Evolutionary conservation across 1,140 invertebrate genomes (phyloP).

Genomic region (Nasonia vitripennis): DNA sequence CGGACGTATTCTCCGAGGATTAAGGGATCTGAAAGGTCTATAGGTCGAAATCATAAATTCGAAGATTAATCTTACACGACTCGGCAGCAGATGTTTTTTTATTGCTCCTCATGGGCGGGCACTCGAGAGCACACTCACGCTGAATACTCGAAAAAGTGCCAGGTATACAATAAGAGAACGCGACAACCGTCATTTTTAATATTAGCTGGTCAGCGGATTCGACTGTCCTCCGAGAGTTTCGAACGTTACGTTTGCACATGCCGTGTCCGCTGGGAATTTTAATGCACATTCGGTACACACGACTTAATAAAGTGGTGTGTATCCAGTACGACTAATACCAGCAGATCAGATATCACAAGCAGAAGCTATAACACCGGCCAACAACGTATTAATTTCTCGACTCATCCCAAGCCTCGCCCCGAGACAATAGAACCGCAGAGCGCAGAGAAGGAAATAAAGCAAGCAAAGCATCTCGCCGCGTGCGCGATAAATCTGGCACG

Average conservation of each 20-base stretch:
- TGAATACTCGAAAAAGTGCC: slow-evolving; percentile 16
- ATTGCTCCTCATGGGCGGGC: neutral
- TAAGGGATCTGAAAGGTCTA: neutral
- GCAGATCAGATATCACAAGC: neutral
- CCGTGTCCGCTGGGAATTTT: too few species aligned
- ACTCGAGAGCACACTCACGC: neutral
- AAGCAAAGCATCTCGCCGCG: neutral
- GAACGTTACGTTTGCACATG: neutral
- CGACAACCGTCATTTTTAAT: slow-evolving; percentile 27
- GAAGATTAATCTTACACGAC: slow-evolving; percentile 22
- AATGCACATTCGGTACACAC: neutral
- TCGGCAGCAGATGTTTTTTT: slow-evolving; percentile 42
- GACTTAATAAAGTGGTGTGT: too few species aligned
- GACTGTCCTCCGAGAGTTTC: neutral
- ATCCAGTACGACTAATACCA: neutral
- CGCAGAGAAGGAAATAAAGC: neutral
- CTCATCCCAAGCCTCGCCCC: neutral
- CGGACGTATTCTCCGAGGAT: slow-evolving; percentile 33
- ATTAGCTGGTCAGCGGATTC: neutral
- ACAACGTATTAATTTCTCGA: neutral
- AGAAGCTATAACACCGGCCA: neutral
- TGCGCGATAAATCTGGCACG: slow-evolving; percentile 40
- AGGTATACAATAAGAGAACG: neutral
- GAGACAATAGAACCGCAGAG: neutral
- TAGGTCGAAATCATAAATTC: slow-evolving; percentile 38